Conservation (phyloP, 2,113 vertebrate genomes). For the Conger conger region DNA sequence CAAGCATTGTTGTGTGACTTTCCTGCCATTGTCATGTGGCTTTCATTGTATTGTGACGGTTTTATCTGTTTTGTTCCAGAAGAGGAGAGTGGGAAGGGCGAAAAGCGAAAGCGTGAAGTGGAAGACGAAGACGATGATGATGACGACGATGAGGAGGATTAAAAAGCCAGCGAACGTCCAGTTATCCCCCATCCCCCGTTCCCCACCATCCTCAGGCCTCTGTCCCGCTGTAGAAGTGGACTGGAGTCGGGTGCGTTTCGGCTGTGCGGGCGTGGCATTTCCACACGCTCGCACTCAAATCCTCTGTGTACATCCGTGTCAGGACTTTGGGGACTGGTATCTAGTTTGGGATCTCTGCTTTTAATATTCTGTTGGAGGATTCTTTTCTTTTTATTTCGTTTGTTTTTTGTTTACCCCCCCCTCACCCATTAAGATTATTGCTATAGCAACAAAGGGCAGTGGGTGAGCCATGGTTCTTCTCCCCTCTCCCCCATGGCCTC, state of each 20-base stretch:
- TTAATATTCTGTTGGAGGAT: constrained; percentile 81
- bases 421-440: constrained; percentile 73
- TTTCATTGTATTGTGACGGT: too few species aligned
- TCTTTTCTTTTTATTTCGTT: constrained; percentile 19
- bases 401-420: constrained; percentile 40
- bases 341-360: constrained; percentile 81
- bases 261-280: constrained; percentile 73
- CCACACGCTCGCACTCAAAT: constrained; percentile 76
- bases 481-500: constrained; percentile 60
- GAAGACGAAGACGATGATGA: constrained; percentile 85
- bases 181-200: constrained; percentile 39
- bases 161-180: constrained; percentile 58
- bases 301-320: constrained; percentile 73
- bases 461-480: constrained; percentile 72
- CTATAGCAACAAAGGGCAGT: constrained; percentile 80
- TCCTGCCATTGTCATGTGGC: not conserved
- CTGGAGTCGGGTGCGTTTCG: constrained; percentile 78
- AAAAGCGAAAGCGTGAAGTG: constrained; percentile 87
- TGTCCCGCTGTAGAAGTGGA: constrained; percentile 70
- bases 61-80: constrained; percentile 6
- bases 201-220: constrained; percentile 51
- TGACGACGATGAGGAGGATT: constrained; percentile 45
- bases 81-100: constrained; percentile 77
- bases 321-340: constrained; percentile 78
- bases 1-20: not conserved